phyloP scores from a whole-genome alignment of 2,797 vertebrate species.

The Clarias laeviceps region DNA sequence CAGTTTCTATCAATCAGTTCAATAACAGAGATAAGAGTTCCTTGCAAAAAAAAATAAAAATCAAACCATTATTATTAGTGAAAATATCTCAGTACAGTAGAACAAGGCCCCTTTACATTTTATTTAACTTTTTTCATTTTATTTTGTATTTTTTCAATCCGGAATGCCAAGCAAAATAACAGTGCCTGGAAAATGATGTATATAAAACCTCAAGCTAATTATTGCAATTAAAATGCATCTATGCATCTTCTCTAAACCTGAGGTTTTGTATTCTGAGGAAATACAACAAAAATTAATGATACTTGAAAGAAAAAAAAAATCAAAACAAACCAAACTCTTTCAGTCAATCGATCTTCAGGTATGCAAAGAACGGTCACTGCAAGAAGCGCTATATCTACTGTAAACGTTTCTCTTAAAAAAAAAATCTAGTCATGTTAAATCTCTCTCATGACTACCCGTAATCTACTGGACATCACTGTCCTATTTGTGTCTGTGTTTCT shows the following conservation, averaged over 20 bases:
- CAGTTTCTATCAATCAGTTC: conserved; percentile 61
- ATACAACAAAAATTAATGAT: conserved; percentile 59
- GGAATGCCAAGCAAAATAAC: conserved; percentile 77
- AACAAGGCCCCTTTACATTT: conserved; percentile 75
- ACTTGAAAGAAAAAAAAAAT: conserved; percentile 31
- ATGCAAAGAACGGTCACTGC: conserved; percentile 61
- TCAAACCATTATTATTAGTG: conserved; percentile 51
- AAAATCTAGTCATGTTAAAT: conserved; percentile 75
- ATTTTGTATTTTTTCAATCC: conserved; percentile 14
- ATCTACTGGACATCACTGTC: conserved; percentile 89
- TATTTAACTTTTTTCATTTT: conserved; percentile 28
- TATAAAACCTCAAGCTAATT: conserved; percentile 76
- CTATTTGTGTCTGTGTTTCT: conserved; percentile 71
- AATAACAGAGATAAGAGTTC: conserved; percentile 66
- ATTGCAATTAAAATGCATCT: conserved; percentile 75
- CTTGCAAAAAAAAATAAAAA: conserved; percentile 59
- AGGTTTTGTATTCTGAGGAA: conserved; percentile 71
- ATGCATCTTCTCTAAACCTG: conserved; percentile 73
- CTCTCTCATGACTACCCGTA: conserved; percentile 94
- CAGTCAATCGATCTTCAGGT: conserved; percentile 60
- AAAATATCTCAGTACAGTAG: conserved; percentile 65
- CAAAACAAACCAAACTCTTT: conserved; percentile 42
- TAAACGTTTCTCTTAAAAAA: conserved; percentile 74
- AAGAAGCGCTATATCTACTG: conserved; percentile 73
- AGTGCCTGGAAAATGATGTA: conserved; percentile 67